Evolutionary conservation across 2,113 vertebrate genomes (phyloP).

Genomic region (Pantherophis guttatus): DNA sequence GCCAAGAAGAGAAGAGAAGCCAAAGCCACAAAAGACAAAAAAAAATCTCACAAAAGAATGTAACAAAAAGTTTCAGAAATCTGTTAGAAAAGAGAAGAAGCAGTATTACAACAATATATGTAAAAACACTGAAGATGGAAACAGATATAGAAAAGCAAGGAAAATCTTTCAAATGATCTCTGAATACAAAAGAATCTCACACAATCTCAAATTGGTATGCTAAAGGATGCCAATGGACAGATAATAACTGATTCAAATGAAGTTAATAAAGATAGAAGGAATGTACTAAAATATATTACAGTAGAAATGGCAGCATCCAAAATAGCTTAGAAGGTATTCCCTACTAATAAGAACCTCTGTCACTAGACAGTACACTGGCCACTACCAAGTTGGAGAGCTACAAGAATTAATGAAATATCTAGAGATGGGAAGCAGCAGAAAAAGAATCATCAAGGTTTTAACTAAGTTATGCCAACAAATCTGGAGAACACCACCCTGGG

Average conservation of each 20-base stretch:
- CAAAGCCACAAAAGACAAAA: background rate
- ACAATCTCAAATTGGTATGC: background rate
- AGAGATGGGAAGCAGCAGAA: background rate
- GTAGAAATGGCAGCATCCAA: background rate
- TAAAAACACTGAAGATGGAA: background rate
- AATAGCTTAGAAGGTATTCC: background rate
- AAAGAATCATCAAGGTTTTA: background rate
- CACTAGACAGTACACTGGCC: background rate
- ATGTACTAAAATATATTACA: background rate
- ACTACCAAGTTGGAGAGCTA: background rate
- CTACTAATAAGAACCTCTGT: background rate
- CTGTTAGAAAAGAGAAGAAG: background rate
- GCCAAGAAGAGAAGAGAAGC: background rate
- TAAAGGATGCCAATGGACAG: background rate
- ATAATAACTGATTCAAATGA: background rate
- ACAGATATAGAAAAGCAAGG: background rate
- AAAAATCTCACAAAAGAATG: background rate
- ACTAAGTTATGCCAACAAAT: background rate
- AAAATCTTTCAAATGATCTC: background rate
- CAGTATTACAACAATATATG: background rate
- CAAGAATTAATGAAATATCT: background rate
- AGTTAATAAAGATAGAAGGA: background rate
- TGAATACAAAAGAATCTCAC: background rate
- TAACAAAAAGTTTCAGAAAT: background rate
- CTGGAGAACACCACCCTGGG: background rate